Conservation (phyloP, 2,797 vertebrate species). For the Heterohyrax brucei region DNA sequence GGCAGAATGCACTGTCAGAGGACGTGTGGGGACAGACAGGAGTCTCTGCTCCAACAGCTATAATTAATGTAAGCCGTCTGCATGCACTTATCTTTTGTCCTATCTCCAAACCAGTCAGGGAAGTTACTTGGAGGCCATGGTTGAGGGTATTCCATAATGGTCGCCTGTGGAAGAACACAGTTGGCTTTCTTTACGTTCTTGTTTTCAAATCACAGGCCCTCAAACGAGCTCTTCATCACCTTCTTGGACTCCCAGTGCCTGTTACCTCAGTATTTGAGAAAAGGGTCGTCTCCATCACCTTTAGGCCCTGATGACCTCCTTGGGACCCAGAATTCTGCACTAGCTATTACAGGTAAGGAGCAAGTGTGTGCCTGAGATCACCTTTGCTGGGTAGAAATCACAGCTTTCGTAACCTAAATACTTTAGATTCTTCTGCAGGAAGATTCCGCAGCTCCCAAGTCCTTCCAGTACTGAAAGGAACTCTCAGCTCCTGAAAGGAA, state of each 20-base stretch:
- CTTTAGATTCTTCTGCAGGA: neutral
- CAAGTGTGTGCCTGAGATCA: accelerated
- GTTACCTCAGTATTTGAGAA: slow-evolving; percentile 50
- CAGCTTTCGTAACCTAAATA: neutral
- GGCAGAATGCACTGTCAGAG: neutral
- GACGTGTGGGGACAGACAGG: neutral
- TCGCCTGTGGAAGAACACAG: no score
- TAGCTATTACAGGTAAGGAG: accelerated
- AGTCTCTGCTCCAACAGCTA: slow-evolving; percentile 38
- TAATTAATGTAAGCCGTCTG: neutral
- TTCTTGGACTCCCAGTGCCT: neutral
- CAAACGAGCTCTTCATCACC: neutral
- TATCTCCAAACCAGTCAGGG: neutral
- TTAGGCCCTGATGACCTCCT: neutral
- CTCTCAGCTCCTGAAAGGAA: accelerated
- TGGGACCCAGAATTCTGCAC: neutral
- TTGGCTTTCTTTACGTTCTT: neutral
- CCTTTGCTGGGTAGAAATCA: neutral
- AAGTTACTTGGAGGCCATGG: slow-evolving; percentile 54
- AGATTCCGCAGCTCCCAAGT: neutral
- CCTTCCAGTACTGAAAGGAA: no score
- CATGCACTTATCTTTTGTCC: neutral
- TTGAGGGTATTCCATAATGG: slow-evolving; percentile 28
- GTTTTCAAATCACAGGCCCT: neutral
- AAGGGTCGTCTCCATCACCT: neutral